phyloP scores from a whole-genome alignment of 37 sponge, comb jelly and placozoan species.

The Petrosia ficiformis region DNA sequence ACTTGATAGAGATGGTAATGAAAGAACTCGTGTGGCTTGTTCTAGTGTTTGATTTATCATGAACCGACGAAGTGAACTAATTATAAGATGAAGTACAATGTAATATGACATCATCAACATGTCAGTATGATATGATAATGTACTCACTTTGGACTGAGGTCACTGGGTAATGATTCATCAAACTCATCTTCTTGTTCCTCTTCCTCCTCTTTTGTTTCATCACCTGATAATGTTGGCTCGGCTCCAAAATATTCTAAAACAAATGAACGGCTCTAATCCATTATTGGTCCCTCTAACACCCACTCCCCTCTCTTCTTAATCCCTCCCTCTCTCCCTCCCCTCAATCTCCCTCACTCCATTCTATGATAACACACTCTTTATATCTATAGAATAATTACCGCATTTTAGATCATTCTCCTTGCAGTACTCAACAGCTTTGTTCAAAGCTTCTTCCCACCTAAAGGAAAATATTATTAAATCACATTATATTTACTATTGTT shows the following conservation, averaged over 20 bases:
- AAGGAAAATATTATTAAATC: background rate
- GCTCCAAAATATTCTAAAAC: conserved; percentile 46
- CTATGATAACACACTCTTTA: too few species aligned
- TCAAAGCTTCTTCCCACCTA: conserved; percentile 60
- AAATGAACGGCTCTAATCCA: background rate
- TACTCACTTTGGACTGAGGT: conserved; percentile 3
- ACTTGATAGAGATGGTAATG: background rate
- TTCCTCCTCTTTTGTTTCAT: conserved; percentile 28
- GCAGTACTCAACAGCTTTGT: conserved; percentile 52
- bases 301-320: too few species aligned
- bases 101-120: too few species aligned
- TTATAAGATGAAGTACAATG: too few species aligned
- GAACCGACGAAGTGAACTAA: background rate
- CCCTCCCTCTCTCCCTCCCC: too few species aligned
- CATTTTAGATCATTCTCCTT: conserved; percentile 56
- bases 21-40: background rate
- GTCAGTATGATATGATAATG: background rate
- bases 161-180: background rate
- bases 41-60: background rate
- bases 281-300: too few species aligned
- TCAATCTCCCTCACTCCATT: too few species aligned
- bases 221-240: conserved; percentile 30
- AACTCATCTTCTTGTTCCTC: conserved; percentile 21
- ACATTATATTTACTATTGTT: background rate
- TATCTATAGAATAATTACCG: conserved; percentile 39